A percentile compares a stretch with the other conserved stretches of the same genome.
These are phyloP conservation scores for Xiphydria camelus DNA, from an alignment of 2,888 invertebrate species.

Conservation along the genomic window DNA sequence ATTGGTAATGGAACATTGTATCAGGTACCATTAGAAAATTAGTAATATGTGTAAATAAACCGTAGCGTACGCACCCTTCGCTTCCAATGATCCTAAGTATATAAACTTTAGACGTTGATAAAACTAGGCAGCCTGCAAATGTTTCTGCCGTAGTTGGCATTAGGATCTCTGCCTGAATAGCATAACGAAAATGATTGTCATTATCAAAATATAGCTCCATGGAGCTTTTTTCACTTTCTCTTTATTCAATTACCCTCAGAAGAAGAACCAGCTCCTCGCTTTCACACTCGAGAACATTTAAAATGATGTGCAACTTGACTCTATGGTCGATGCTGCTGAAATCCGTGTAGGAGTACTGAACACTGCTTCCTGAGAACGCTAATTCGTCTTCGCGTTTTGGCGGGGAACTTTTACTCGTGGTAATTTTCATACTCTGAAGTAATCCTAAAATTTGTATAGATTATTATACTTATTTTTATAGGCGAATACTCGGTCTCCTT, in stretches of 20 bases:
- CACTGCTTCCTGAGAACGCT: constrained; percentile 41
- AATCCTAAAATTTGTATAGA: constrained; percentile 49
- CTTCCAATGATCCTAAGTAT: constrained; percentile 59
- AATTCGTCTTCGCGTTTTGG: constrained; percentile 41
- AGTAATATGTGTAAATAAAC: too few species aligned
- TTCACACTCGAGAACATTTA: constrained; percentile 61
- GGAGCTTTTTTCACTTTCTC: neutral
- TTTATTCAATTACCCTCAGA: constrained; percentile 39
- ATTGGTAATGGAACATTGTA: too few species aligned
- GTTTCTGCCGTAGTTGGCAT: constrained; percentile 50
- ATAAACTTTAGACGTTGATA: constrained; percentile 62
- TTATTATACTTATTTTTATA: neutral
- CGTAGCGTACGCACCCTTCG: constrained; percentile 57
- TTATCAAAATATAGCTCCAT: neutral
- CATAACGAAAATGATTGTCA: neutral
- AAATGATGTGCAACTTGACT: constrained; percentile 63
- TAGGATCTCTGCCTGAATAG: constrained; percentile 51
- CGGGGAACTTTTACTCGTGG: constrained; percentile 55
- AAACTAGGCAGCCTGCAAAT: constrained; percentile 59
- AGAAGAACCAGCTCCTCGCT: constrained; percentile 62
- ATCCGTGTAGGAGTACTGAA: constrained; percentile 62
- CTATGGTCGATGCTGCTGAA: constrained; percentile 64
- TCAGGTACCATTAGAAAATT: too few species aligned
- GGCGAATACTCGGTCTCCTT: too few species aligned
- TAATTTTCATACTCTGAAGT: constrained; percentile 58